Evolutionary conservation across 2,888 invertebrate genomes (phyloP), one percentile per base, ranked within the genome.

Genomic region (Drosophila algonquin): DNA sequence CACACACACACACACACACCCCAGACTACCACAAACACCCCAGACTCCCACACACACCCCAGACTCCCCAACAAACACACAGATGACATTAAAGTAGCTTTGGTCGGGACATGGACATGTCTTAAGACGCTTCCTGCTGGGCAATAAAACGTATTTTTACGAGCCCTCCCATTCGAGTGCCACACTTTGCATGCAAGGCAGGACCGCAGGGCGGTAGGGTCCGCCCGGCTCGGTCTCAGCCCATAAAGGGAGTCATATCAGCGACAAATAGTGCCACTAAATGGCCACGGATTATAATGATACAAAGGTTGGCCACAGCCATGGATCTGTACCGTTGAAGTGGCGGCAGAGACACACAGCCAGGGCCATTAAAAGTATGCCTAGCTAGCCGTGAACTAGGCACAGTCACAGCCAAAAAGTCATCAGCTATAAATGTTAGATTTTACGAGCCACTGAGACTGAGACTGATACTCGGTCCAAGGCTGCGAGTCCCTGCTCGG

Each of bases 201-300:
- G 30, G 30, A 8, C 30, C 8, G 1, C 30, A 30, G 30, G 30
- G 30, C 30, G 30, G 1, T 8, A 8, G 30, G 8, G 18, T 45
- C 9, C 18, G 67, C 50, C 57, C 54, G 63, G 81, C 75, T 46
- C 72, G 52, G 61, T 56, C 67, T 56, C 50, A 46, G 67, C 67
- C 62, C 73, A 82, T 87, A 87, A 86, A 85, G 88, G 79, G 80
- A 88, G 83, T 75, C 87, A 64, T 77, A 75, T 67, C 79, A 77
- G 80, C 76, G 72, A 86, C 86, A 86, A 86, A 86, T 88, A 86
- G 83, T 73, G 65, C 83, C 78, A 83, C 80, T 83, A 86, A 86
- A 88, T 86, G 80, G 87, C 84, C 86, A 85, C 81, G 87, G 84
- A 86, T 88, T 86, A 86, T 86, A 88, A 86, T 86, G 89, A 86